Base-by-base conservation (phyloP, 2,797 vertebrate species). In the Tadarida brasiliensis region DNA sequence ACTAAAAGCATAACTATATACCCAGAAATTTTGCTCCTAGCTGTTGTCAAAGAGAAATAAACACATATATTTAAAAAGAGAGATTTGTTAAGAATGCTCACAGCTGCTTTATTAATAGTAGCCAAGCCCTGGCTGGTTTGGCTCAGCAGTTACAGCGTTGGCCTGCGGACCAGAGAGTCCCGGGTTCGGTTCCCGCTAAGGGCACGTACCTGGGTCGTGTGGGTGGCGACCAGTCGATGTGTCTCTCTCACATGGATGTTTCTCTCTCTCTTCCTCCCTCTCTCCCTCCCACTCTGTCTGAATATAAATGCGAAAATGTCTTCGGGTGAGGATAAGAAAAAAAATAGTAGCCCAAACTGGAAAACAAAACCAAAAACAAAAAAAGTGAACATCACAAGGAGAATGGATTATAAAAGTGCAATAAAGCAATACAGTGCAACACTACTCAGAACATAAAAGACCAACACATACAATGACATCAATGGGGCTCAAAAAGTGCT, bases 301-400 rank as follows among this genome's bases (percentile, higher is more conserved):
- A n/a, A n/a, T n/a, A n/a, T n/a, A n/a, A n/a, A n/a, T n/a, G n/a
- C n/a, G n/a, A n/a, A n/a, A n/a, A n/a, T n/a, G n/a, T n/a, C n/a
- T n/a, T n/a, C n/a, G n/a, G n/a, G n/a, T n/a, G n/a, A n/a, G n/a
- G n/a, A n/a, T n/a, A n/a, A n/a, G n/a, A n/a, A n/a, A n/a, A n/a
- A n/a, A n/a, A n/a, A n/a, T 1, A 82, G 26, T 24, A 83, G 35
- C 30, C 3, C 82, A 84, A 85, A 84, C 17, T 28, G 24, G 4
- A 4, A 2, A 0, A 3, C 11, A 5, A 2, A 2, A 0, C 4
- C 15, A 1, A n/a, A n/a, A n/a, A n/a, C n/a, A n/a, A n/a, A n/a
- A 8, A 7, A 35, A 11, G n/a, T 73, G 68, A 22, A 20, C n/a
- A 51, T 19, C 2, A 9, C 54, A 26, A 91, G 22, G 11, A 88